A percentile compares a stretch with the other conserved stretches of the same genome.
These are phyloP conservation scores for Selenia dentaria DNA, from an alignment of 2,888 invertebrate species.

Conservation along the genomic window DNA sequence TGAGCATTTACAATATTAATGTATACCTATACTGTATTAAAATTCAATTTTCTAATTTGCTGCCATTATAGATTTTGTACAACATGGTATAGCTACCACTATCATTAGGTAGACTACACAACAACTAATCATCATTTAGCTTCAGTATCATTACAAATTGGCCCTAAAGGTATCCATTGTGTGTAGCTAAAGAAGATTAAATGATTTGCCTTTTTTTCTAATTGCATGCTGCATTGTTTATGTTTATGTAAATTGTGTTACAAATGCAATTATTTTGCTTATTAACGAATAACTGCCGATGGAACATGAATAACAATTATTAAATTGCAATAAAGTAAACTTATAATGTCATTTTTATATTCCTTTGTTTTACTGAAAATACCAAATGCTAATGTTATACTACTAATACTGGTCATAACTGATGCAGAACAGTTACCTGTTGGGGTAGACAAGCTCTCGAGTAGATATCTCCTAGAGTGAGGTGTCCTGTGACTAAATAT, in stretches of 20 bases:
- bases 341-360: too few species aligned
- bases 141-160: constrained; percentile 38
- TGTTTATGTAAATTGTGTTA: constrained; percentile 16
- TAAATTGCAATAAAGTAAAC: too few species aligned
- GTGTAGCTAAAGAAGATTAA: constrained; percentile 32
- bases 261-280: constrained; percentile 19
- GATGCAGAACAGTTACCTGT: too few species aligned
- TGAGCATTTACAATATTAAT: too few species aligned
- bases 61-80: not conserved
- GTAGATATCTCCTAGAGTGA: too few species aligned
- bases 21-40: too few species aligned
- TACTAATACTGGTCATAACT: too few species aligned
- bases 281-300: constrained; percentile 14
- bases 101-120: constrained; percentile 1
- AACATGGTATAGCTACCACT: not conserved
- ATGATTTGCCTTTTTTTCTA: constrained; percentile 18
- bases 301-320: constrained; percentile 3
- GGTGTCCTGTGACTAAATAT: too few species aligned
- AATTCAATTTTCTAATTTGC: too few species aligned
- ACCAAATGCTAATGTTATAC: too few species aligned
- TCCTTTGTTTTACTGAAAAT: too few species aligned
- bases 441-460: too few species aligned
- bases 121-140: constrained; percentile 31
- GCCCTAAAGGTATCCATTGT: constrained; percentile 25
- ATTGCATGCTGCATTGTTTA: constrained; percentile 23